Evolutionary conservation across 1,140 invertebrate species (phyloP).

Genomic region (Bombus huntii): DNA sequence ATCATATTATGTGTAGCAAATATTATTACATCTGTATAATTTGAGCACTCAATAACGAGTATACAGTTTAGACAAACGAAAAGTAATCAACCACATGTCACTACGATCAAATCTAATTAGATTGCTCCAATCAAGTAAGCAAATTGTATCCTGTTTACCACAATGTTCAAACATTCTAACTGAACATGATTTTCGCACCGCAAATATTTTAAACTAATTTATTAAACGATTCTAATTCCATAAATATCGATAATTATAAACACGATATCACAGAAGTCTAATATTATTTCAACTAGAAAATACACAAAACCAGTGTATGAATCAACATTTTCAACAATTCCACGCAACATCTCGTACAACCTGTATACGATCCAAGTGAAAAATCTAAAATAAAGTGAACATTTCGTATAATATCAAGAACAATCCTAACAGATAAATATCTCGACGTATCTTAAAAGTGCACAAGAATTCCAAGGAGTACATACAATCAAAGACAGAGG

Average conservation of each 20-base stretch:
- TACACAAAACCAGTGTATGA: too few relatives aligned
- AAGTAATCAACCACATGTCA: not conserved
- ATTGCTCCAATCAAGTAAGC: not conserved
- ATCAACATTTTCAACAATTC: too few relatives aligned
- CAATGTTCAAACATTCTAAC: not conserved
- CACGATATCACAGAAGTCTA: too few relatives aligned
- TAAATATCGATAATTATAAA: too few relatives aligned
- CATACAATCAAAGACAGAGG: not conserved
- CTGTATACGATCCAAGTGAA: too few relatives aligned
- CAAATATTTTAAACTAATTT: not conserved
- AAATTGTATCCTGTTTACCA: slow-evolving; percentile 10
- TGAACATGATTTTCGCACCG: not conserved
- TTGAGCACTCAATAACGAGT: not conserved
- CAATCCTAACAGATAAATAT: not conserved
- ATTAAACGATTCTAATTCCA: not conserved
- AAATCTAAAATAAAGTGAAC: not conserved
- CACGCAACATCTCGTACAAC: too few relatives aligned
- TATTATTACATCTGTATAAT: too few relatives aligned
- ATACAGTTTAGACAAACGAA: not conserved
- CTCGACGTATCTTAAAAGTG: not conserved
- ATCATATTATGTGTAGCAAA: not conserved
- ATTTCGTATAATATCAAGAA: not conserved
- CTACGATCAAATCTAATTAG: not conserved
- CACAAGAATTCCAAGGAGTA: too few relatives aligned
- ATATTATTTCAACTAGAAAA: too few relatives aligned